A percentile compares a stretch with the other conserved stretches of the same genome.
Evolutionary conservation across 2,888 invertebrate species (phyloP).

Genomic region (Sphaeridia pumilis): DNA sequence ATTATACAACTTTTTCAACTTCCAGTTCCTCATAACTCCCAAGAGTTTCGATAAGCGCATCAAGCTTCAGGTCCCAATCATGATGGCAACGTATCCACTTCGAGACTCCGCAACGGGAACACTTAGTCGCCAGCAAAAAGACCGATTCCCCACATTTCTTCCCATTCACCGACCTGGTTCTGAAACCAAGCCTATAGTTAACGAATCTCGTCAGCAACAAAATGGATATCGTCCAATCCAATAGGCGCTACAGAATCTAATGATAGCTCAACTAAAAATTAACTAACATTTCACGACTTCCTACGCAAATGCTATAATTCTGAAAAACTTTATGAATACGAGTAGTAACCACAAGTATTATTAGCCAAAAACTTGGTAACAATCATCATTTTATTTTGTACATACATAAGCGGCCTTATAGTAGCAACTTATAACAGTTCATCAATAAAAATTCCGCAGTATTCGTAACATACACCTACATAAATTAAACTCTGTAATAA

Average conservation of each 20-base stretch:
- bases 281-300: too few relatives aligned
- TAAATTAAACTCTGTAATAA: slow-evolving; percentile 2
- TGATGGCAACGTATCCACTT: slow-evolving; percentile 83
- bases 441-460: background rate
- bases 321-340: too few relatives aligned
- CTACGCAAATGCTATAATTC: too few relatives aligned
- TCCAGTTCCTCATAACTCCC: slow-evolving; percentile 76
- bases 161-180: slow-evolving; percentile 68
- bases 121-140: slow-evolving; percentile 54
- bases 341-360: too few relatives aligned
- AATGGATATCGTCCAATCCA: background rate
- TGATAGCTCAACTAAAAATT: too few relatives aligned
- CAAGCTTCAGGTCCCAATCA: slow-evolving; percentile 78
- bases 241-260: too few relatives aligned
- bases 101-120: slow-evolving; percentile 49
- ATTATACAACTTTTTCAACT: slow-evolving; percentile 13
- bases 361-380: too few relatives aligned
- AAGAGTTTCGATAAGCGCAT: slow-evolving; percentile 85
- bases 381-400: background rate
- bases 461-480: background rate
- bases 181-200: slow-evolving; percentile 20
- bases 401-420: background rate
- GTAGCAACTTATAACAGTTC: background rate
- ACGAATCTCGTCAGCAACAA: background rate
- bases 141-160: slow-evolving; percentile 83